Conservation (phyloP, 1,140 invertebrate species). For the Pogonognathellus flavescens region DNA sequence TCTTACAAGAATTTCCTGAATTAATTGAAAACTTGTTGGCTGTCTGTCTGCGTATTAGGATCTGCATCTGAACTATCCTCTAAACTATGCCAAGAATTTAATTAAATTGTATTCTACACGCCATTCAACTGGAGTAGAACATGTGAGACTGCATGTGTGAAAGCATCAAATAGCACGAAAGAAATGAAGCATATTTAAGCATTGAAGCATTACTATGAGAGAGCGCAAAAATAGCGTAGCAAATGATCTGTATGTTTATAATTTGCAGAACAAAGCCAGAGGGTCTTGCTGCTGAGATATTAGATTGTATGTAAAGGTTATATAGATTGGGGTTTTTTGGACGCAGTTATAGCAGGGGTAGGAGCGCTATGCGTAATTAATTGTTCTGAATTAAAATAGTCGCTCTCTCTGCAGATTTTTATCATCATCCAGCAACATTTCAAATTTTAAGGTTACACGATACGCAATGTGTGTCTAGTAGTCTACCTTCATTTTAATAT, state of each 20-base stretch:
- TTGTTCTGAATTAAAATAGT: slow-evolving; percentile 26
- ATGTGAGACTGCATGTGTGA: neutral
- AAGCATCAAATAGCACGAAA: neutral
- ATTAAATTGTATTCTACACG: slow-evolving; percentile 18
- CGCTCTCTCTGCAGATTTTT: neutral
- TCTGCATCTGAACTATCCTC: neutral
- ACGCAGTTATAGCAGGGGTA: too few relatives aligned
- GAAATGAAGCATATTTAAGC: slow-evolving; percentile 16
- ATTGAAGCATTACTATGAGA: too few relatives aligned
- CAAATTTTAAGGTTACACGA: too few relatives aligned
- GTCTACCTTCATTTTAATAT: too few relatives aligned
- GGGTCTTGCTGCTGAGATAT: neutral
- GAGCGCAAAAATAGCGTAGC: slow-evolving; percentile 6
- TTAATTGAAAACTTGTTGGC: too few relatives aligned
- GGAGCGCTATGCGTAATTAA: neutral
- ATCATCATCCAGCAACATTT: too few relatives aligned
- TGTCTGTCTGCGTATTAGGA: too few relatives aligned
- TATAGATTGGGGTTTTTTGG: too few relatives aligned
- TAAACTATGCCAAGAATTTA: slow-evolving; percentile 26
- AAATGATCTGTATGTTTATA: slow-evolving; percentile 29
- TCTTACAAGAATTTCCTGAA: too few relatives aligned
- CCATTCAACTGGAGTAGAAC: neutral
- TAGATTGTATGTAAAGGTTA: too few relatives aligned
- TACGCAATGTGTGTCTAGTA: too few relatives aligned
- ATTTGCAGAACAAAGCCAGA: slow-evolving; percentile 22